Evolutionary conservation across 1,140 invertebrate species (phyloP).

Genomic region (Camponotus floridanus): DNA sequence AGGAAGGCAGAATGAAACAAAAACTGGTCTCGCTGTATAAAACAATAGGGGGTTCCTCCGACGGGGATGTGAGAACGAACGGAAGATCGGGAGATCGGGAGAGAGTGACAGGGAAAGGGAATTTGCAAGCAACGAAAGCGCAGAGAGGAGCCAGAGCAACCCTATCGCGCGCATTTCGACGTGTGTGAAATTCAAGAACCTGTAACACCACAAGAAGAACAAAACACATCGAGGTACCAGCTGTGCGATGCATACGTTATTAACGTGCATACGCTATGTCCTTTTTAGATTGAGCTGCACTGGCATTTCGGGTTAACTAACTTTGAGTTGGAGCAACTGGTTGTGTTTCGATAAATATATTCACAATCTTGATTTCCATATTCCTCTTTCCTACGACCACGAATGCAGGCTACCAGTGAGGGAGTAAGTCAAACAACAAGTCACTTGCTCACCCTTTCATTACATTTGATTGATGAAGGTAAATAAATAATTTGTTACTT

Average conservation of each 20-base stretch:
- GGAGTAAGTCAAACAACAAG: slow-evolving; percentile 23
- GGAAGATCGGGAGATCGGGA: slow-evolving; percentile 40
- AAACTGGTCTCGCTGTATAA: slow-evolving; percentile 81
- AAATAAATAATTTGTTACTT: slow-evolving; percentile 43
- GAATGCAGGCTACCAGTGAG: not conserved
- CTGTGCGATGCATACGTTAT: slow-evolving; percentile 74
- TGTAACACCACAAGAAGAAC: slow-evolving; percentile 75
- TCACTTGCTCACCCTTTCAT: slow-evolving; percentile 22
- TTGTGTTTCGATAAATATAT: slow-evolving; percentile 10
- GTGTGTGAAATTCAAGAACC: slow-evolving; percentile 81
- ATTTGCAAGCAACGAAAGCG: slow-evolving; percentile 24
- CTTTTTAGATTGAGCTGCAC: slow-evolving; percentile 19
- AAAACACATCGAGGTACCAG: slow-evolving; percentile 71
- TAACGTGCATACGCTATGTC: slow-evolving; percentile 50
- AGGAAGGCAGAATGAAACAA: slow-evolving; percentile 72
- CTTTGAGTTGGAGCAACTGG: slow-evolving; percentile 15
- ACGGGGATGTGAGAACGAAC: slow-evolving; percentile 19
- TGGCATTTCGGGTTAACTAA: slow-evolving; percentile 4
- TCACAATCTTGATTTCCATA: not conserved
- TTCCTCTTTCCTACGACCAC: not conserved
- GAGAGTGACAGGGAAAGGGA: slow-evolving; percentile 47
- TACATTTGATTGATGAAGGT: slow-evolving; percentile 29
- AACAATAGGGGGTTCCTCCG: slow-evolving; percentile 76
- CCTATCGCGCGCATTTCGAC: slow-evolving; percentile 47
- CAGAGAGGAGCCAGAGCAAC: slow-evolving; percentile 36